Base-by-base conservation (phyloP, 2,888 invertebrate genomes). In the Microplitis manilae region DNA sequence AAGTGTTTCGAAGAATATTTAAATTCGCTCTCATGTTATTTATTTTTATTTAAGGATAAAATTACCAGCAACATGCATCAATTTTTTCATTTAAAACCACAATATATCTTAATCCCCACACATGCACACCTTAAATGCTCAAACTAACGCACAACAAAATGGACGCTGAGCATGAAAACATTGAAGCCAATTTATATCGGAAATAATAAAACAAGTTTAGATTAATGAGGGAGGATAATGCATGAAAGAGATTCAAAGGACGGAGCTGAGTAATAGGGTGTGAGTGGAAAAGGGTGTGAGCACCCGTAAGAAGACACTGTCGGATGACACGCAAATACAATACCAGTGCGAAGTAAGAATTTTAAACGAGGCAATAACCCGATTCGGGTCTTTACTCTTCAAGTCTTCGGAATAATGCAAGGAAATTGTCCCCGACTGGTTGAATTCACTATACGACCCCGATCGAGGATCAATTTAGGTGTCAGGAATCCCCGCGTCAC, bases 401-500 rank as follows among this genome's bases (percentile, higher is more conserved):
- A 75, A 67, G 78, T 77, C 78, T 79, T 76, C 74, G 67, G 73
- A 81, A 81, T 81, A 81, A 81, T 81, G 81, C 81, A 81, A 78
- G 78, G 78, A 81, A 79, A 73, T 79, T 77, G 77, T 77, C 75
- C 76, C 77, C 67, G 65, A 41, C 65, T 65, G 30, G 67, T 73
- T 65, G 73, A 59, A 67, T 73, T 73, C 67, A 30, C 50, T 73
- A 13, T 50, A 65, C 73, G 73, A 73, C 65, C 73, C 73, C 87
- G 85, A 89, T 89, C 86, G 85, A 82, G 86, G 85, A 88, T 89
- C 89, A 88, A 89, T 89, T 88, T 85, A 85, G 85, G 79, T 86
- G 89, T 87, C 88, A 87, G 87, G 84, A 84, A 83, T 88, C 88
- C 85, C 81, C 85, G 84, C 87, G 89, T 89, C 89, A 89, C 88